Evolutionary conservation across 2,797 vertebrate genomes (phyloP).

Genomic region (Potorous gilbertii): DNA sequence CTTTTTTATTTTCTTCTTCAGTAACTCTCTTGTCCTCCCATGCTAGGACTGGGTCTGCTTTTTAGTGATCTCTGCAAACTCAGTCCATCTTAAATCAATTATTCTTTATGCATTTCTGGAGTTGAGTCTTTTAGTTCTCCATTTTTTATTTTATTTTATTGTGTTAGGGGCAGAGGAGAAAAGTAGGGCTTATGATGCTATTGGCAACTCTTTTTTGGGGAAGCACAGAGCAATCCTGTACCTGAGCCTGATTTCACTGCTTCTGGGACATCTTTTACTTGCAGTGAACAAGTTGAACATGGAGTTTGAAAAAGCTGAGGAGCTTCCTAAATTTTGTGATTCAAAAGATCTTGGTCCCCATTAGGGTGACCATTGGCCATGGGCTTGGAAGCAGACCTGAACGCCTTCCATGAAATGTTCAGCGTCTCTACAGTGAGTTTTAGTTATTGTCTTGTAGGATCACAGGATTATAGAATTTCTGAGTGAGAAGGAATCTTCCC

Average conservation of each 20-base stretch:
- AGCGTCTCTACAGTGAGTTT: background rate
- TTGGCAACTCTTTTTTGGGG: background rate
- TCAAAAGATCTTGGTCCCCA: slow-evolving; percentile 14
- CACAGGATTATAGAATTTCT: background rate
- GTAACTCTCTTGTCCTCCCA: background rate
- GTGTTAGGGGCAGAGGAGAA: background rate
- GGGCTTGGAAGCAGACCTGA: background rate
- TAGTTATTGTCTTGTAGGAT: background rate
- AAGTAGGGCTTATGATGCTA: background rate
- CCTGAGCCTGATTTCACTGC: background rate
- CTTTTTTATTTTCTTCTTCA: background rate
- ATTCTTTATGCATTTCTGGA: background rate
- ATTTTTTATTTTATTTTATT: slow-evolving; percentile 1
- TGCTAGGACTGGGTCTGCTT: background rate
- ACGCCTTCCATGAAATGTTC: background rate
- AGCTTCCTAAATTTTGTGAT: background rate
- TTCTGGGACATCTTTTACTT: background rate
- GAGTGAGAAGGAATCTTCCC: background rate
- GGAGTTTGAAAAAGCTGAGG: background rate
- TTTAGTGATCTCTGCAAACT: slow-evolving; percentile 25
- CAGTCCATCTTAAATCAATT: background rate
- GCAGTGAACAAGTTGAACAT: background rate
- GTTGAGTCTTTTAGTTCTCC: background rate
- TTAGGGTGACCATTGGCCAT: background rate
- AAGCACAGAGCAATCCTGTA: background rate